Percentiles rank a stretch among this genome's conserved stretches.
Conservation (phyloP, 2,113 vertebrate species). For the Entosphenus tridentatus region DNA sequence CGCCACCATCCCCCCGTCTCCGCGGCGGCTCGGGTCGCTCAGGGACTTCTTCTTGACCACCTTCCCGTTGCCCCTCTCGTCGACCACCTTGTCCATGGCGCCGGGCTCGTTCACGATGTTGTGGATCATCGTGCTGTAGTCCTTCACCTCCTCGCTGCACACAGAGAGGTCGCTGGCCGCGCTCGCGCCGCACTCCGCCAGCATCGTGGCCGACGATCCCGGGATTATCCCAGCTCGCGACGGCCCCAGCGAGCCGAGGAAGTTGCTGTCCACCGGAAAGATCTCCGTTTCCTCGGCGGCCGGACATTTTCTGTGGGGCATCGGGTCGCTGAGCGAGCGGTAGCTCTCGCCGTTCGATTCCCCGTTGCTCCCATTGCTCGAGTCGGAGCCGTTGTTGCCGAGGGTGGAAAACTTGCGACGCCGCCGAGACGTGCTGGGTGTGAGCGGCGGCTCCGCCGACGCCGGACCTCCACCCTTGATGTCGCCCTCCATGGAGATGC, state of each 20-base stretch:
- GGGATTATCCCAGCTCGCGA: conserved; percentile 27
- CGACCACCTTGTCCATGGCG: conserved; percentile 46
- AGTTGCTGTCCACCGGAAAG: conserved; percentile 82
- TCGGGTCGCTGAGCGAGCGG: conserved; percentile 79
- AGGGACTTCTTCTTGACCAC: conserved; percentile 83
- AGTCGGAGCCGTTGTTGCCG: conserved; percentile 36
- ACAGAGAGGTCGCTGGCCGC: conserved; percentile 68
- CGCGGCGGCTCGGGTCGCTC: conserved; percentile 76
- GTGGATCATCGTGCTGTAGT: conserved; percentile 60
- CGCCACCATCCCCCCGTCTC: conserved; percentile 35
- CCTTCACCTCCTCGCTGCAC: conserved; percentile 53
- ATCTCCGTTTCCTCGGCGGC: conserved; percentile 36
- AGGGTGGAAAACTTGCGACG: conserved; percentile 54
- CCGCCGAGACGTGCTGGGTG: conserved; percentile 44
- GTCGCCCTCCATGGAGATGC: conserved; percentile 15
- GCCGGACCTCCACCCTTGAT: conserved; percentile 17
- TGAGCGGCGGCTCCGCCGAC: conserved; percentile 32
- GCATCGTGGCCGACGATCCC: conserved; percentile 16
- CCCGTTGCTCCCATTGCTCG: conserved; percentile 32
- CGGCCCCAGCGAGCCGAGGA: conserved; percentile 46
- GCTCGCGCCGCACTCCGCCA: conserved; percentile 40
- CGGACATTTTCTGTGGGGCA: conserved; percentile 51
- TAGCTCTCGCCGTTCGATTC: conserved; percentile 37
- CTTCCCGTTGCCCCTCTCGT: conserved; percentile 55
- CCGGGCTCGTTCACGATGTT: conserved; percentile 68